phyloP scores from a whole-genome alignment of 2,888 invertebrate species.

The Eulithis testata region DNA sequence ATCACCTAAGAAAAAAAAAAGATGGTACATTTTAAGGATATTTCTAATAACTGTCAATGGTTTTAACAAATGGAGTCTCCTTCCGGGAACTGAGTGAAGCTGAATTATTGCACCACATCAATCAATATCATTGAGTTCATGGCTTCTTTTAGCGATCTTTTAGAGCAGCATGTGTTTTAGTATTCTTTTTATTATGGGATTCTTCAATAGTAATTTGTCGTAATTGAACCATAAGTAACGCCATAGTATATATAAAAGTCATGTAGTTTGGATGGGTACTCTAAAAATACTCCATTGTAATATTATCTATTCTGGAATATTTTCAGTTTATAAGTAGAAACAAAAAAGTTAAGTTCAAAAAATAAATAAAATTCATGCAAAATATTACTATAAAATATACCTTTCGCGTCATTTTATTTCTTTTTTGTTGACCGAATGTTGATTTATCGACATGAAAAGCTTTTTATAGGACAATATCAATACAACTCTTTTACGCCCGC shows the following conservation, averaged over 20 bases:
- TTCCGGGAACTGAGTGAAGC: neutral
- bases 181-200: too few species aligned
- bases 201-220: neutral
- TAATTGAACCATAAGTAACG: neutral
- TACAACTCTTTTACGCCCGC: slow-evolving; percentile 40
- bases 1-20: slow-evolving; percentile 49
- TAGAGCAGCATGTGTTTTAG: too few species aligned
- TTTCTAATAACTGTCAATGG: neutral
- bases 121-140: neutral
- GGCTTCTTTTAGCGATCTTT: too few species aligned
- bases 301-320: too few species aligned
- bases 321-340: too few species aligned
- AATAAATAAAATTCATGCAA: too few species aligned
- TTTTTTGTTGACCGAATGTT: slow-evolving; percentile 53
- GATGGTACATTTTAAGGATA: neutral
- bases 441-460: slow-evolving; percentile 47
- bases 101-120: neutral
- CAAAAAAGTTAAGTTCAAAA: too few species aligned
- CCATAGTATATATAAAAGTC: neutral
- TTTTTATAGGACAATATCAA: slow-evolving; percentile 61
- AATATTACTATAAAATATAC: too few species aligned
- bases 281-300: too few species aligned
- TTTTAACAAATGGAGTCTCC: neutral
- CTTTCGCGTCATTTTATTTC: slow-evolving; percentile 52
- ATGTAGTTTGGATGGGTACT: too few species aligned